These are phyloP conservation scores for Pseudochromis fuscus DNA, from an alignment of 2,797 vertebrate genomes.

Conservation along the genomic window DNA sequence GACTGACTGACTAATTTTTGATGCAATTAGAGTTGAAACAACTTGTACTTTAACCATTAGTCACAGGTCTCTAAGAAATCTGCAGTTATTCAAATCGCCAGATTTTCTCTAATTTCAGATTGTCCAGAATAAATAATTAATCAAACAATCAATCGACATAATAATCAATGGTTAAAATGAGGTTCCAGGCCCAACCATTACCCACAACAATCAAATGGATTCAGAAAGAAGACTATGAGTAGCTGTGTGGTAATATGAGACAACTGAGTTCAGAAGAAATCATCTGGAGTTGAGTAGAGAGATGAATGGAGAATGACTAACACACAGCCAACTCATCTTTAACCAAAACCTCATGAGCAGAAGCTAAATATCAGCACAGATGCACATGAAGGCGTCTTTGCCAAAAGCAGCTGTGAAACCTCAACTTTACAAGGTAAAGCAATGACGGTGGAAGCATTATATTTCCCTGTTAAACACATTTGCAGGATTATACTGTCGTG, in stretches of 20 bases:
- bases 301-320: background rate
- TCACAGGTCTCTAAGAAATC: background rate
- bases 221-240: constrained; percentile 4
- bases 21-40: background rate
- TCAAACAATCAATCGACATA: background rate
- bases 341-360: constrained; percentile 13
- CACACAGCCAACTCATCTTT: constrained; percentile 4
- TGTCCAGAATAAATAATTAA: too few species aligned
- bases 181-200: too few species aligned
- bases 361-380: constrained; percentile 20
- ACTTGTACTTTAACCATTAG: background rate
- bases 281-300: background rate
- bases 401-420: constrained; percentile 42
- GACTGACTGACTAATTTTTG: background rate
- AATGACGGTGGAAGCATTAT: constrained; percentile 20
- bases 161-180: background rate
- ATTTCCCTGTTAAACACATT: constrained; percentile 42
- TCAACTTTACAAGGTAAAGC: constrained; percentile 29
- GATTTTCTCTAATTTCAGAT: too few species aligned
- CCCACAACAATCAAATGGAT: too few species aligned
- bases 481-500: constrained; percentile 27
- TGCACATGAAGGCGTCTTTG: background rate
- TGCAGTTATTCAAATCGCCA: too few species aligned
- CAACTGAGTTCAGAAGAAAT: background rate
- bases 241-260: background rate